Percentiles rank a stretch among this genome's conserved stretches.
phyloP scores from a whole-genome alignment of 2,888 invertebrate species.

The Ormyrus nitidulus region DNA sequence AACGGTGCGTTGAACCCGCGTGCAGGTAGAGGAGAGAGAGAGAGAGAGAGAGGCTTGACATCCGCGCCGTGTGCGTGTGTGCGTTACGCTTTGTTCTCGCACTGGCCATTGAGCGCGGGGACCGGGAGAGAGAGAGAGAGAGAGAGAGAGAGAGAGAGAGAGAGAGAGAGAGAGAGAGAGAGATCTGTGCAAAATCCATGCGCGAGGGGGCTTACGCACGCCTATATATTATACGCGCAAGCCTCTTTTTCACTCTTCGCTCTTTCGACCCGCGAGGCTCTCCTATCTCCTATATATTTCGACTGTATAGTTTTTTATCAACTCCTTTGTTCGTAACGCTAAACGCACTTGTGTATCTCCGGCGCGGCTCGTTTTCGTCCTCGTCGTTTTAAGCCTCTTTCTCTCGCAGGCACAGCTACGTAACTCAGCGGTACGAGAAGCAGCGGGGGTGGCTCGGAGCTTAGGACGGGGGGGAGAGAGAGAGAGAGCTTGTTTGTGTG shows the following conservation, averaged over 20 bases:
- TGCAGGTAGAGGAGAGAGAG: conserved; percentile 66
- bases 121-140: conserved; percentile 13
- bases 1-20: conserved; percentile 73
- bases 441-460: too few species aligned
- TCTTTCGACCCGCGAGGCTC: too few species aligned
- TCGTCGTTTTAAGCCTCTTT: not conserved
- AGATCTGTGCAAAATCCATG: conserved; percentile 37
- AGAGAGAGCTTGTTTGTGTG: conserved; percentile 71
- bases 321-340: not conserved
- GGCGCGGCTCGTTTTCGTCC: not conserved
- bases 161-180: conserved; percentile 17
- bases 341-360: not conserved
- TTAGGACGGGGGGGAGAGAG: not conserved
- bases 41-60: conserved; percentile 64
- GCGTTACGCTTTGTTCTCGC: too few species aligned
- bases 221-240: too few species aligned
- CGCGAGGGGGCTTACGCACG: not conserved
- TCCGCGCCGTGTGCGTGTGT: conserved; percentile 63
- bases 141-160: conserved; percentile 15
- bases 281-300: too few species aligned
- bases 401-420: conserved; percentile 17
- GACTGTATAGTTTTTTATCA: too few species aligned
- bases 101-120: conserved; percentile 1
- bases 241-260: too few species aligned
- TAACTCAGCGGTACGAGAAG: conserved; percentile 30